Evolutionary conservation across 2,797 vertebrate species (phyloP).

Genomic region (Sebastes vulpes): DNA sequence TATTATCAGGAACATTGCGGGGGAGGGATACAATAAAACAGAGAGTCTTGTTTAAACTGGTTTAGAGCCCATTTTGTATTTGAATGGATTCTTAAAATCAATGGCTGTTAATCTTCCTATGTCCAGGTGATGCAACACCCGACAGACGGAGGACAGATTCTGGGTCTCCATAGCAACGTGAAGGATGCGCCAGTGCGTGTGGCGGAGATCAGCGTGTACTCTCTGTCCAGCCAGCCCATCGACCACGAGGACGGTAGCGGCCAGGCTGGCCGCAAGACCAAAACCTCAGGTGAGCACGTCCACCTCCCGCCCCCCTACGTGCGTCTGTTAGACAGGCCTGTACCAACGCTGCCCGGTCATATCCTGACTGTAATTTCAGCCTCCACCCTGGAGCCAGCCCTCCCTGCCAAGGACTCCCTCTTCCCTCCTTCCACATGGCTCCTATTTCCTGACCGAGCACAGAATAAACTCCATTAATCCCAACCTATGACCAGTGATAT

Average conservation of each 20-base stretch:
- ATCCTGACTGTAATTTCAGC: constrained; percentile 59
- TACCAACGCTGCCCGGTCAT: constrained; percentile 4
- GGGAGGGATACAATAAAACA: background rate
- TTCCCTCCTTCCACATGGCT: constrained; percentile 62
- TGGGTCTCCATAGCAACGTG: constrained; percentile 87
- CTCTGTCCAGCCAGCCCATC: constrained; percentile 87
- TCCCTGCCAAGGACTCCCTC: constrained; percentile 42
- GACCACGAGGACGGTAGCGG: constrained; percentile 85
- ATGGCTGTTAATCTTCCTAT: constrained; percentile 22
- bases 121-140: constrained; percentile 88
- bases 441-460: constrained; percentile 66
- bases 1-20: background rate
- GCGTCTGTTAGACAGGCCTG: constrained; percentile 23
- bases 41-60: background rate
- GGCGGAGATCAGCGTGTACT: constrained; percentile 87
- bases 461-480: constrained; percentile 71
- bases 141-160: constrained; percentile 85
- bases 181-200: constrained; percentile 85
- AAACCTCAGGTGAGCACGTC: constrained; percentile 82
- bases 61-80: constrained; percentile 1
- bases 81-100: constrained; percentile 6
- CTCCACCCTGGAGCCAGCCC: constrained; percentile 23
- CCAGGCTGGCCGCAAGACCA: constrained; percentile 84
- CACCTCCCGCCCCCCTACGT: background rate
- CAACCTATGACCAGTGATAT: constrained; percentile 57